These are phyloP conservation scores for Lampropteryx suffumata DNA, from an alignment of 2,888 invertebrate species.

Conservation along the genomic window DNA sequence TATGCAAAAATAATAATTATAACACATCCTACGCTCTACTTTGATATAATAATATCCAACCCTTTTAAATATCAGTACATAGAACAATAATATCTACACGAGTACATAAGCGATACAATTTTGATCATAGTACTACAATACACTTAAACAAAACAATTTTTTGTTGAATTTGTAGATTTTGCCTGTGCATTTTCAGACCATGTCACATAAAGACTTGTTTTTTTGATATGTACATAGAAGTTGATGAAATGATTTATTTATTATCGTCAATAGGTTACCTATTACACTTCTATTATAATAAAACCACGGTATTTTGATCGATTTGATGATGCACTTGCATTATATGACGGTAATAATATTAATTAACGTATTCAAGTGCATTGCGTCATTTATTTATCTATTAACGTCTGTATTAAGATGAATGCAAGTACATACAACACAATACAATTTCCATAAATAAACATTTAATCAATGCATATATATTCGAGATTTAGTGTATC, in stretches of 20 bases:
- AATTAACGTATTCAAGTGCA: background rate
- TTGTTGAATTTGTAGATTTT: too few species aligned
- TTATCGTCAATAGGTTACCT: too few species aligned
- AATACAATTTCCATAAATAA: background rate
- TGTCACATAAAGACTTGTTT: too few species aligned
- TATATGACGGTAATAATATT: too few species aligned
- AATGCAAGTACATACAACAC: background rate
- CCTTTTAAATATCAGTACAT: constrained; percentile 20
- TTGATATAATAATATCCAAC: constrained; percentile 18
- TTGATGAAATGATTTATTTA: background rate
- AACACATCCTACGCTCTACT: constrained; percentile 1
- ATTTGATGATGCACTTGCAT: background rate
- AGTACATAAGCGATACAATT: constrained; percentile 10
- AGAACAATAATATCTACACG: constrained; percentile 9
- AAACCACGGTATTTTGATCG: constrained; percentile 1
- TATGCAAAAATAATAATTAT: constrained; percentile 8
- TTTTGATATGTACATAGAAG: constrained; percentile 13
- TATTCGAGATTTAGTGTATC: constrained; percentile 11
- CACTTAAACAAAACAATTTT: background rate
- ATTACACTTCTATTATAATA: background rate
- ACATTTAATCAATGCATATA: background rate
- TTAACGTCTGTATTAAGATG: background rate
- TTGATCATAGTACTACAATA: constrained; percentile 11
- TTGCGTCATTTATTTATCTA: background rate
- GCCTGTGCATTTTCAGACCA: too few species aligned